Evolutionary conservation across 2,113 vertebrate species (phyloP), one percentile per base, ranked within the genome.

Genomic region (Bufo bufo): DNA sequence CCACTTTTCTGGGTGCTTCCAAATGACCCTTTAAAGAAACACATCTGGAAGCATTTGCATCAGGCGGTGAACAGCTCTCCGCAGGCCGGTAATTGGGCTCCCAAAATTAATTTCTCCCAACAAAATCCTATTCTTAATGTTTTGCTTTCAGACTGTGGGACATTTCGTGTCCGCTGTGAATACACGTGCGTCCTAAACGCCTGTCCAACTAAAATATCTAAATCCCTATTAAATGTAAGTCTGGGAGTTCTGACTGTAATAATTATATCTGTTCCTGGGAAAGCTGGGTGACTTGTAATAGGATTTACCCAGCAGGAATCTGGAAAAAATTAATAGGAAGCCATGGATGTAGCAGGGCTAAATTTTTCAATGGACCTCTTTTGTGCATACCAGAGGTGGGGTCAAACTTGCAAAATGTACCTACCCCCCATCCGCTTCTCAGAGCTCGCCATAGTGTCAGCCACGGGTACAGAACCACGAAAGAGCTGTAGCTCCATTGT

Each of bases 1-100:
- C 72, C 72, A 75, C 72, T 75, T 75, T 75, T 49, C 72, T 75
- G 17, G 72, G 72, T 19, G 72, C 72, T 75, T 75, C 72, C 45
- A 20, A 75, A 75, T 75, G 72, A 75, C 47, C 72, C 72, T 49
- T 75, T 75, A 75, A 50, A 6, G 72, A 50, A 50, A 16, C 45
- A 49, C 72, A 75, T 75, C 72, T 75, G 72, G 72, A 75, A 75
- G 43, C 72, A 14, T 75, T 75, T 50, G 16, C 72, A 49, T 75
- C 47, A 14, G 1, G 72, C 47, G 50, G 45, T 47, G 49, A 75
- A 43, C 45, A 19, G 72, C 47, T 50, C 45, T 74, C 72, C 47
- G 1, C 72, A 17, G 72, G 45, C 47, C 14, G 72, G 45, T 49
- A 50, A 50, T 17, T 47, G 71, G 66, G 72, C 72, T 75, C 72